Base-by-base conservation (phyloP, 1,140 invertebrate genomes). In the Drosophila melanica region DNA sequence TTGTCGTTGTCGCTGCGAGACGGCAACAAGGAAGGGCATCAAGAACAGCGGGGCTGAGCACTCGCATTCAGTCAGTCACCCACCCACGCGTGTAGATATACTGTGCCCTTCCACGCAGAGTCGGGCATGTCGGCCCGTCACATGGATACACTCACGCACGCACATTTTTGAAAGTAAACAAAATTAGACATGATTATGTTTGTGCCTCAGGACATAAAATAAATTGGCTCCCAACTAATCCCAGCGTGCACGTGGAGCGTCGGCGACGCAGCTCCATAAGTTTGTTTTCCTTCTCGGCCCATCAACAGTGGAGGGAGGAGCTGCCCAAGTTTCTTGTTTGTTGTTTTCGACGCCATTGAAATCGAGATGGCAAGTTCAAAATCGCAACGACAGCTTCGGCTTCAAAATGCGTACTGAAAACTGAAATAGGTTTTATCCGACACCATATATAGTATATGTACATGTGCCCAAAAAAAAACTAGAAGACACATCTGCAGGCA, bases 111-210 rank as follows among this genome's bases (percentile, higher is more conserved):
- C 27, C 16, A 37, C 41, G 20, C 23, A 55, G 23, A 39, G 11
- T 51, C 33, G 45, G n/a, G n/a, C 48, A 45, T 48, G 39, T 51
- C 51, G 33, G 10, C 27, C 44, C n/a, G 37, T 54, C 64, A 42
- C 42, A 71, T 75, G 58, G 55, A 81, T 81, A 87, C 58, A 79
- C 76, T 77, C 79, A 77, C 77, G 79, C 79, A 87, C 86, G 68
- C 81, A 79, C 81, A 86, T 90, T 90, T 90, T 90, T 81, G 79
- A 86, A 90, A 86, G 87, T 90, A 90, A 90, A 87, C 86, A 90
- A 90, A 90, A 90, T 90, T 89, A 89, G 84, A 89, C 70, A 89
- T 89, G 84, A 89, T 89, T 89, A 89, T 89, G 80, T 89, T 90
- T 90, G 87, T 90, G 76, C 79, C 77, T 79, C 55, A 80, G 77